Evolutionary conservation across 35 echinoderm and acorn worm genomes (phyloP).

Genomic region (Lytechinus variegatus): DNA sequence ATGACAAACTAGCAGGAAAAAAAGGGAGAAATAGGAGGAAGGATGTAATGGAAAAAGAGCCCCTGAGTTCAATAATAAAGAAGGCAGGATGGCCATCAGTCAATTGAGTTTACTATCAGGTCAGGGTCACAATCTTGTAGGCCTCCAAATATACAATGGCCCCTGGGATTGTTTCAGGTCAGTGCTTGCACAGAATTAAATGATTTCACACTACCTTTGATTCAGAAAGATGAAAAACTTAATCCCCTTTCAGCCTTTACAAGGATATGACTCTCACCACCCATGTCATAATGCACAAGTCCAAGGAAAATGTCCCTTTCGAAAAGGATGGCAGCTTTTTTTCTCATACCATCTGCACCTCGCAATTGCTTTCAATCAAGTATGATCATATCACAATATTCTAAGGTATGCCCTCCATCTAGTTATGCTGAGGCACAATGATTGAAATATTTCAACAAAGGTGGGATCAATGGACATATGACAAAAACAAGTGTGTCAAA

Average conservation of each 20-base stretch:
- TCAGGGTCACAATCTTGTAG: neutral
- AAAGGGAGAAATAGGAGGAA: neutral
- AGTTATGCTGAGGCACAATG: too few relatives aligned
- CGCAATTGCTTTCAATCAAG: too few relatives aligned
- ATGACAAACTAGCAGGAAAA: neutral
- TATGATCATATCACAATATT: too few relatives aligned
- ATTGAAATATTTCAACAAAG: too few relatives aligned
- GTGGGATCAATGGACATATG: too few relatives aligned
- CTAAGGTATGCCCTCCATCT: too few relatives aligned
- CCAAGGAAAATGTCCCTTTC: neutral
- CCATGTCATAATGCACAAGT: neutral
- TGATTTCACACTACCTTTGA: neutral
- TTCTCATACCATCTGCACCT: too few relatives aligned
- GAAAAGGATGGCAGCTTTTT: too few relatives aligned
- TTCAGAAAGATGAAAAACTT: neutral
- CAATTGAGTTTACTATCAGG: neutral
- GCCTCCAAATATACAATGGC: neutral
- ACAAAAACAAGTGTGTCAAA: too few relatives aligned
- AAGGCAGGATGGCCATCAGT: neutral
- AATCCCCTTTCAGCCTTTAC: neutral
- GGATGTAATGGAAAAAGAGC: neutral
- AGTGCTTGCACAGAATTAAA: neutral
- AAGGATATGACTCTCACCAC: neutral
- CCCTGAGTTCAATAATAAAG: neutral
- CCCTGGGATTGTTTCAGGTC: slow-evolving; percentile 16